phyloP scores from a whole-genome alignment of 2,888 invertebrate genomes.

The Drosophila gaucha region DNA sequence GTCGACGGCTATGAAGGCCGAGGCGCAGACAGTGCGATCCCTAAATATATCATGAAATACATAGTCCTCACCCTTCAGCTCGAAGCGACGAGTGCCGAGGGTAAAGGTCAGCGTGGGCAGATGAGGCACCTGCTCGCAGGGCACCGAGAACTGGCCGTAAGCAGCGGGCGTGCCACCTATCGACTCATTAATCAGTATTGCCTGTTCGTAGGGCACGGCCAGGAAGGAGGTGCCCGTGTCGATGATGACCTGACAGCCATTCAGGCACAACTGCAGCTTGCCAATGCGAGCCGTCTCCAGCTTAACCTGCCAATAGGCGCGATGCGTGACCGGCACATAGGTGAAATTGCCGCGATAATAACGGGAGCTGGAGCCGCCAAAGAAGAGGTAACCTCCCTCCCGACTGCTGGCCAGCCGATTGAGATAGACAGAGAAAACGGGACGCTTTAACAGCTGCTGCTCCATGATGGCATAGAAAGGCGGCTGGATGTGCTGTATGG shows the following conservation, averaged over 20 bases:
- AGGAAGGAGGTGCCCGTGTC: slow-evolving; percentile 94
- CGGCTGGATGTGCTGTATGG: slow-evolving; percentile 63
- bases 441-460: slow-evolving; percentile 41
- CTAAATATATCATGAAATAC: slow-evolving; percentile 91
- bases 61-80: slow-evolving; percentile 92
- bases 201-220: slow-evolving; percentile 93
- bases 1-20: slow-evolving; percentile 70
- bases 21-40: slow-evolving; percentile 90
- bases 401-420: slow-evolving; percentile 29
- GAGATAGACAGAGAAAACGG: slow-evolving; percentile 66
- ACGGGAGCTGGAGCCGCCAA: slow-evolving; percentile 62
- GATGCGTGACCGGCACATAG: slow-evolving; percentile 61
- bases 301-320: slow-evolving; percentile 65
- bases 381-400: slow-evolving; percentile 61
- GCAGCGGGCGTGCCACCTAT: slow-evolving; percentile 92
- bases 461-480: slow-evolving; percentile 67
- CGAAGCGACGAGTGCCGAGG: slow-evolving; percentile 90
- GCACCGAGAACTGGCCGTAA: slow-evolving; percentile 92
- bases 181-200: slow-evolving; percentile 90
- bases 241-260: slow-evolving; percentile 67
- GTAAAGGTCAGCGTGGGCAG: slow-evolving; percentile 92
- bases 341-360: slow-evolving; percentile 64
- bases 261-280: slow-evolving; percentile 46
- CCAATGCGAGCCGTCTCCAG: slow-evolving; percentile 54
- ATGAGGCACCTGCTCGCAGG: slow-evolving; percentile 90